Evolutionary conservation across 2,113 vertebrate species (phyloP).

Genomic region (Rattus rattus): DNA sequence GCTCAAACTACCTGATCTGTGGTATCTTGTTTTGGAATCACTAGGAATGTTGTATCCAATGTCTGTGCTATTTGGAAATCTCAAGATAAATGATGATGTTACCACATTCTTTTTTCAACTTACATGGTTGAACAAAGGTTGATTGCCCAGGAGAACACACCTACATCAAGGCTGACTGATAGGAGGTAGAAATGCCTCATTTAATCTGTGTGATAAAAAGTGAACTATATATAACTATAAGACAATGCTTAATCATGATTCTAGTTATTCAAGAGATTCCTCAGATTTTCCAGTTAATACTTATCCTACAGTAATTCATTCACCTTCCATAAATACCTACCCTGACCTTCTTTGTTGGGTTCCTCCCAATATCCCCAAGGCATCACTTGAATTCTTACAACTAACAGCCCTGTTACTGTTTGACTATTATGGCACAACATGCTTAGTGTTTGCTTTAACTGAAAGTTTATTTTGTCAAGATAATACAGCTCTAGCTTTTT

Average conservation of each 20-base stretch:
- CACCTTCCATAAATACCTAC: not conserved
- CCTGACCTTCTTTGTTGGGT: not conserved
- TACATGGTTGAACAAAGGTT: not conserved
- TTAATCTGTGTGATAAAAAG: not conserved
- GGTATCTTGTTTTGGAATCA: not conserved
- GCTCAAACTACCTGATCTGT: not conserved
- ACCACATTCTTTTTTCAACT: not conserved
- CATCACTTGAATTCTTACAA: not conserved
- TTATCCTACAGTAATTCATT: not conserved
- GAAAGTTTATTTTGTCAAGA: not conserved
- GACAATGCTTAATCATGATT: not conserved
- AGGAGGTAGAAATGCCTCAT: not conserved
- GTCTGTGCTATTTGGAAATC: not conserved
- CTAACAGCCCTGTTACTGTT: not conserved
- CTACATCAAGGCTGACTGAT: too few relatives aligned
- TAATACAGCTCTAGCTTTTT: not conserved
- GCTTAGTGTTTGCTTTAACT: not conserved
- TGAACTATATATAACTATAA: not conserved
- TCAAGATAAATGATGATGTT: not conserved
- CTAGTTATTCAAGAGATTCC: not conserved
- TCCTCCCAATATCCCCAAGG: not conserved
- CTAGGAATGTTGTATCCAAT: not conserved
- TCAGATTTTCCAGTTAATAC: not conserved
- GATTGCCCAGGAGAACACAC: too few relatives aligned
- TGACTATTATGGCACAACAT: not conserved